These are phyloP conservation scores for Sinocyclocheilus grahami DNA, from an alignment of 2,113 vertebrate species.

Conservation along the genomic window DNA sequence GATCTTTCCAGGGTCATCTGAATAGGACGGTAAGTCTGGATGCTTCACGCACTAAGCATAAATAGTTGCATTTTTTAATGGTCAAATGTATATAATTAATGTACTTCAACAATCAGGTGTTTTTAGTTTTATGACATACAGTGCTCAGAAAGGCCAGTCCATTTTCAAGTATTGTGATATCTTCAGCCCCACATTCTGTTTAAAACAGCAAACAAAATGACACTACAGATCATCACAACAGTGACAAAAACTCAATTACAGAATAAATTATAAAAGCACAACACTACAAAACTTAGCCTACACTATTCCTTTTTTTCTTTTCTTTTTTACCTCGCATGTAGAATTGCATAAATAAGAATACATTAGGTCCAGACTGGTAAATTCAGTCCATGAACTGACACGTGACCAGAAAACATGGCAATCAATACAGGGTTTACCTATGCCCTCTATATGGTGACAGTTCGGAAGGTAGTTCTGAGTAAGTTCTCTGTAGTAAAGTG, in stretches of 20 bases:
- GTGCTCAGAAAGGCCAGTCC: conserved; percentile 63
- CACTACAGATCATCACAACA: not conserved
- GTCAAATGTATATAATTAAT: too few species aligned
- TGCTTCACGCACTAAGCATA: too few species aligned
- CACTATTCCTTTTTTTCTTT: too few species aligned
- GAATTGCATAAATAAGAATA: not conserved
- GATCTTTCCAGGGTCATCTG: conserved; percentile 81
- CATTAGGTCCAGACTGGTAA: not conserved
- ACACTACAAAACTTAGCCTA: too few species aligned
- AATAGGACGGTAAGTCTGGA: conserved; percentile 66
- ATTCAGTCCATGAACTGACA: not conserved
- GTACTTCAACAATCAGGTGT: too few species aligned
- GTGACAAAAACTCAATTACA: too few species aligned
- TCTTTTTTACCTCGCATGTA: not conserved
- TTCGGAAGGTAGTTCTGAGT: conserved; percentile 72
- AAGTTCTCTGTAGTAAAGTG: conserved; percentile 63
- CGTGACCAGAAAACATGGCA: not conserved
- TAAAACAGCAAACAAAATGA: not conserved
- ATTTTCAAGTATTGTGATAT: conserved; percentile 61
- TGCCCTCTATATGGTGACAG: conserved; percentile 67
- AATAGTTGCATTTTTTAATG: too few species aligned
- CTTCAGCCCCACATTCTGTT: conserved; percentile 63
- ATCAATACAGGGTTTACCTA: conserved; percentile 63
- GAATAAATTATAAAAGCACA: too few species aligned
- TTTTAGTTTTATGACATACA: conserved; percentile 50